A percentile compares a stretch with the other conserved stretches of the same genome.
These are phyloP conservation scores for Venusia cambrica DNA, from an alignment of 2,888 invertebrate genomes.

Conservation along the genomic window DNA sequence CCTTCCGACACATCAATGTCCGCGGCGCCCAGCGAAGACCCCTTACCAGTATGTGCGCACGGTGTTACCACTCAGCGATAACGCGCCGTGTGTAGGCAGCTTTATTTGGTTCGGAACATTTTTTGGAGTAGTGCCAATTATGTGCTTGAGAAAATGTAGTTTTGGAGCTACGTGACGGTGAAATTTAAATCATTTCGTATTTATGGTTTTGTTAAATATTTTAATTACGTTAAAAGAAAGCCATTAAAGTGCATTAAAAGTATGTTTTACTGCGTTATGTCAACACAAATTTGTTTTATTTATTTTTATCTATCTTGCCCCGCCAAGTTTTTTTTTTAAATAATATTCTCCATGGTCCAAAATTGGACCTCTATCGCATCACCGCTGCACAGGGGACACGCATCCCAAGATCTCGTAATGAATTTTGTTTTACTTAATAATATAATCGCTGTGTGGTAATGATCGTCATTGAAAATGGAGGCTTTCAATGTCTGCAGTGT, in stretches of 20 bases:
- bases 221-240: too few species aligned
- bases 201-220: too few species aligned
- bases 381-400: slow-evolving; percentile 7
- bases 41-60: slow-evolving; percentile 71
- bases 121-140: slow-evolving; percentile 11
- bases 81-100: slow-evolving; percentile 32
- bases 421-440: slow-evolving; percentile 12
- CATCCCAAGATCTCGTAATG: slow-evolving; percentile 10
- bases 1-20: slow-evolving; percentile 75
- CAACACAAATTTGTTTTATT: too few species aligned
- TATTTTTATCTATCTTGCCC: too few species aligned
- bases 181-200: neutral
- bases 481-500: slow-evolving; percentile 80
- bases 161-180: slow-evolving; percentile 20
- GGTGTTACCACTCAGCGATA: slow-evolving; percentile 69
- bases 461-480: slow-evolving; percentile 48
- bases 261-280: too few species aligned
- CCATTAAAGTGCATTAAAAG: too few species aligned
- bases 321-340: too few species aligned
- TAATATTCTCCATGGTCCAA: too few species aligned
- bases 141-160: slow-evolving; percentile 17
- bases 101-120: slow-evolving; percentile 31
- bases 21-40: slow-evolving; percentile 75
- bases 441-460: slow-evolving; percentile 74
- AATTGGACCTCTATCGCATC: too few species aligned